Evolutionary conservation across 2,113 vertebrate genomes (phyloP).

Genomic region (Misgurnus mizolepis): DNA sequence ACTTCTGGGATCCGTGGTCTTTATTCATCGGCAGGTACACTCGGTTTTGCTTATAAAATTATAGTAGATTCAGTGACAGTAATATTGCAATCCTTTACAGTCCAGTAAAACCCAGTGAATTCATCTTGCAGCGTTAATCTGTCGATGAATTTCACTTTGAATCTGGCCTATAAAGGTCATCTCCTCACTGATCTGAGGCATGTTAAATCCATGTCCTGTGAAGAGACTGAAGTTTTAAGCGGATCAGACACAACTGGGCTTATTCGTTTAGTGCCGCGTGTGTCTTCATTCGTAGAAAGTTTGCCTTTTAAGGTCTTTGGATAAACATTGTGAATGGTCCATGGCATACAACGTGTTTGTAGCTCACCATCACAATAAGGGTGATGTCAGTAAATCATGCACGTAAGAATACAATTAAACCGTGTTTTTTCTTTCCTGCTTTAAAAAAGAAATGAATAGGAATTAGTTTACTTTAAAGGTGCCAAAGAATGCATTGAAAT

Average conservation of each 20-base stretch:
- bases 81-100: not conserved
- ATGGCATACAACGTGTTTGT: not conserved
- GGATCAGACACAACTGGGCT: conserved; percentile 9
- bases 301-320: conserved; percentile 29
- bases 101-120: not conserved
- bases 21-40: conserved; percentile 86
- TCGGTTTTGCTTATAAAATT: not conserved
- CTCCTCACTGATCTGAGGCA: conserved; percentile 6
- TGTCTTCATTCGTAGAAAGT: not conserved
- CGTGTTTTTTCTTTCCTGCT: too few relatives aligned
- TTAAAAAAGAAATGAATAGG: too few relatives aligned
- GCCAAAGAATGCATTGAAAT: not conserved
- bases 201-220: conserved; percentile 6
- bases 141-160: conserved; percentile 19
- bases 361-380: not conserved
- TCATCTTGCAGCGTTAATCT: not conserved
- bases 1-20: conserved; percentile 88
- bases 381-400: not conserved
- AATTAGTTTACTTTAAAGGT: too few relatives aligned
- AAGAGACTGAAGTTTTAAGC: not conserved
- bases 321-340: not conserved
- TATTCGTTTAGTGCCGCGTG: not conserved
- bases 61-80: not conserved
- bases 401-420: not conserved
- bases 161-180: conserved; percentile 62